A percentile compares a stretch with the other conserved stretches of the same genome.
These are phyloP conservation scores for Cryptotis parvus DNA, from an alignment of 2,113 vertebrate genomes.

Conservation along the genomic window DNA sequence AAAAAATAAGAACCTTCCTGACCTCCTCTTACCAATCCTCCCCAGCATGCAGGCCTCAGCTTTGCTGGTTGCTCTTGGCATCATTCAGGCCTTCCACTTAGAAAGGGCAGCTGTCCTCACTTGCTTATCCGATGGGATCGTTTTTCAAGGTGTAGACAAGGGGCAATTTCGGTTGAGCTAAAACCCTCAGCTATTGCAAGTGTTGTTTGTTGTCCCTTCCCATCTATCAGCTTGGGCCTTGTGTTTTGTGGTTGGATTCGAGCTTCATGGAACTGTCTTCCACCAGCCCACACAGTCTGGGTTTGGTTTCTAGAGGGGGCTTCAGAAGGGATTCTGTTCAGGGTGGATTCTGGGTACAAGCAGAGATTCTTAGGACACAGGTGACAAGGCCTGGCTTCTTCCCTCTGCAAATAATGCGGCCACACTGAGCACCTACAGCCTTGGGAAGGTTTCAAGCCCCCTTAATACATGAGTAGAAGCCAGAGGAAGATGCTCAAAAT, in stretches of 20 bases:
- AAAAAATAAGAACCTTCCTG: not conserved
- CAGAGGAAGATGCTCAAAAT: not conserved
- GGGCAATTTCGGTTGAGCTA: not conserved
- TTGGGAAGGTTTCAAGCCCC: not conserved
- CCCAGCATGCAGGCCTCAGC: not conserved
- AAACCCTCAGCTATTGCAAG: not conserved
- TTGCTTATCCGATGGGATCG: too few relatives aligned
- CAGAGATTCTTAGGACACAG: not conserved
- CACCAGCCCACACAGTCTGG: not conserved
- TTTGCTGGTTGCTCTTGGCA: not conserved
- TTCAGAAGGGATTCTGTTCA: not conserved
- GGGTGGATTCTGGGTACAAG: not conserved
- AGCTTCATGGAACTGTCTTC: not conserved
- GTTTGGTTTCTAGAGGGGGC: not conserved
- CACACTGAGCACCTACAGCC: not conserved
- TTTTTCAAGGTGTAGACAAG: not conserved
- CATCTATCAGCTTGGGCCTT: not conserved
- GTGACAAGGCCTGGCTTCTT: not conserved
- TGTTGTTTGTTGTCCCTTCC: not conserved
- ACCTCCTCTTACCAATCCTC: not conserved
- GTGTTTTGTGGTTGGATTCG: not conserved
- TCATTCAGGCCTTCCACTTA: rapidly evolving
- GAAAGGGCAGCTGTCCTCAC: not conserved
- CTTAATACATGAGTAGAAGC: not conserved
- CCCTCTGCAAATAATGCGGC: not conserved